Base-by-base conservation (phyloP, 2,113 vertebrate species). In the Hystrix brachyura region DNA sequence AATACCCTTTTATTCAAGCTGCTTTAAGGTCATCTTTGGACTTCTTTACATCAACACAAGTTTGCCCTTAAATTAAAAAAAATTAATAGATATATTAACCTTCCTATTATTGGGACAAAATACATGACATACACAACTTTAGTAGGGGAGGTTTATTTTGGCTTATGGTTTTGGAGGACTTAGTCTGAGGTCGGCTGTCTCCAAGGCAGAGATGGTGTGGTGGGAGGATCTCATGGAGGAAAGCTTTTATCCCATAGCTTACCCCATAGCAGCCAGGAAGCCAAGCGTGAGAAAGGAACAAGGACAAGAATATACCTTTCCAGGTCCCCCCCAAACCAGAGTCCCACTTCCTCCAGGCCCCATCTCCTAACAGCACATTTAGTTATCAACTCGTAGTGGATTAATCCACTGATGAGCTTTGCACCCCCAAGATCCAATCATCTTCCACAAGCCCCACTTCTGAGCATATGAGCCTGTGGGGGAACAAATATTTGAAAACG, bases 41-140 rank as follows among this genome's bases (percentile, higher is more conserved):
- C 34, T 82, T 80, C 51, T 91, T 87, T 76, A 67, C 3, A 51
- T 91, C 6, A 2, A 3, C 27, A 59, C 11, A 72, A 76, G 38
- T 4, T 65, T 78, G 3, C 29, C 57, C 53, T 94, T 64, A 69
- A 76, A 69, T 97, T 94, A 74, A 48, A 74, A 69, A 69, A 48
- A 14, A 18, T 12, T 48, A 48, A 13, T 74, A 27, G 25, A 7
- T 71, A 10, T 72, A 72, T 43, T 23, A 46, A 12, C 11, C 5
- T 48, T 76, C 13, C 72, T 13, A 76, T 76, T 25, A 76, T 12
- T 76, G 25, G 12, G 43, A 4, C 23, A 48, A 76, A 27, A 48
- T 27, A 48, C 13, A 25, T 48, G 43, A 48, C 12, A 48, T 23
- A 74, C 23, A 27, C 21, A 27, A 14, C 43, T 76, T 48, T 48